Evolutionary conservation across 2,797 vertebrate species (phyloP), one percentile per base, ranked within the genome.

Genomic region (Eulemur albifrons): DNA sequence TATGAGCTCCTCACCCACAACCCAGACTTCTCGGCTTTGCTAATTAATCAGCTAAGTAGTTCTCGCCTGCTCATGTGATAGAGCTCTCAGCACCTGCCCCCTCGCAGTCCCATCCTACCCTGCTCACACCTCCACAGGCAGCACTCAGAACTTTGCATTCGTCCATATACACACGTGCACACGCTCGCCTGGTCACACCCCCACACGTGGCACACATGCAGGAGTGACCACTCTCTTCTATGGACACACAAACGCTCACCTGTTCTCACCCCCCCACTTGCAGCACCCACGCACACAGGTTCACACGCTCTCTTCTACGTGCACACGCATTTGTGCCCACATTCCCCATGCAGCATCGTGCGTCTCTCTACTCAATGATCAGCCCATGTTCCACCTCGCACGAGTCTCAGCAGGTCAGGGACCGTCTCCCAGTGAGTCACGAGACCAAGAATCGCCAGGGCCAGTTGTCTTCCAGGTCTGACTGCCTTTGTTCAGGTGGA

Each of bases 1-100:
- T 79, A 72, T 94, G 94, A 97, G 95, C 94, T 88, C 88, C 96
- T 97, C 95, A 93, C 93, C 88, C 0, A 65, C 96, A 97, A 73
- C 63, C 85, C 81, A 87, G 63, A 98, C 88, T 97, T 98, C 97
- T 92, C 97, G 40, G 97, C 96, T 97, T 84, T 0, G 0, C 96
- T 98, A 98, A 98, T 97, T 97, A 98, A 97, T 79, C 98, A 93
- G 97, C 96, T 61, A 96, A 98, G 96, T 92, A 97, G 97, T 88
- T 98, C 98, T 98, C 88, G n/a, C 93, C 10, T 90, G 93, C 86
- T 93, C 0, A 32, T 13, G 52, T 93, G 97, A 97, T 80, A 96
- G 95, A 92, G 76, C 8, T 59, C 95, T 96, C 52, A 80, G 96
- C 87, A 94, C 80, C 48, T 90, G 86, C 43, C 88, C 70, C 80